These are phyloP conservation scores for Trichosurus vulpecula DNA, from an alignment of 2,797 vertebrate species.

Conservation along the genomic window DNA sequence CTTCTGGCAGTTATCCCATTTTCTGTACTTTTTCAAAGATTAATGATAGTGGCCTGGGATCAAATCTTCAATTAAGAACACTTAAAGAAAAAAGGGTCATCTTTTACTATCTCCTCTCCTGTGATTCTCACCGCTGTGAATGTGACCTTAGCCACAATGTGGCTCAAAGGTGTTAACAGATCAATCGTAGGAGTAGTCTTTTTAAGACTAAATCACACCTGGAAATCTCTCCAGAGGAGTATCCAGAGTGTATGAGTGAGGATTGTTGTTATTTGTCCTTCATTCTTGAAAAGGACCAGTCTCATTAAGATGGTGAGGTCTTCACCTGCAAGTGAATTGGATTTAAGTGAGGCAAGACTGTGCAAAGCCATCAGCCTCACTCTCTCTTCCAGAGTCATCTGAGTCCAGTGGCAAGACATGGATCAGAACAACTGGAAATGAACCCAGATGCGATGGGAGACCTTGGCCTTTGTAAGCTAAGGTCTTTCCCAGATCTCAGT, in stretches of 20 bases:
- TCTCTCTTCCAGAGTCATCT: too few relatives aligned
- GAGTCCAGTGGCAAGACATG: too few relatives aligned
- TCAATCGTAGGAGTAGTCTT: background rate
- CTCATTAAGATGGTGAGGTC: background rate
- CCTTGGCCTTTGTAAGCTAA: background rate
- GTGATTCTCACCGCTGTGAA: background rate
- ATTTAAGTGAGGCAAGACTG: too few relatives aligned
- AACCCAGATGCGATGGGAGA: background rate
- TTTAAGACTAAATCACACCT: background rate
- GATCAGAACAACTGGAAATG: too few relatives aligned
- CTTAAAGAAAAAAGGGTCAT: background rate
- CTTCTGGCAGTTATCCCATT: background rate
- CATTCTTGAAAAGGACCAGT: background rate
- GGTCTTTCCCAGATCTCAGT: background rate
- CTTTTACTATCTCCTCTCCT: background rate
- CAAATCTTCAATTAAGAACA: background rate
- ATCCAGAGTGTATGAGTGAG: background rate
- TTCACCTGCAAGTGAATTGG: background rate
- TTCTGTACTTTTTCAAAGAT: background rate
- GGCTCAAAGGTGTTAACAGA: background rate
- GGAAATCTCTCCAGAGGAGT: background rate
- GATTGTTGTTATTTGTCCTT: background rate
- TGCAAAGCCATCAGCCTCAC: too few relatives aligned
- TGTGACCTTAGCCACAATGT: background rate
- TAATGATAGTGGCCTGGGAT: background rate